Percentiles rank a stretch among this genome's conserved stretches.
Evolutionary conservation across 2,797 vertebrate genomes (phyloP).

Genomic region (Rhinogobio ventralis): DNA sequence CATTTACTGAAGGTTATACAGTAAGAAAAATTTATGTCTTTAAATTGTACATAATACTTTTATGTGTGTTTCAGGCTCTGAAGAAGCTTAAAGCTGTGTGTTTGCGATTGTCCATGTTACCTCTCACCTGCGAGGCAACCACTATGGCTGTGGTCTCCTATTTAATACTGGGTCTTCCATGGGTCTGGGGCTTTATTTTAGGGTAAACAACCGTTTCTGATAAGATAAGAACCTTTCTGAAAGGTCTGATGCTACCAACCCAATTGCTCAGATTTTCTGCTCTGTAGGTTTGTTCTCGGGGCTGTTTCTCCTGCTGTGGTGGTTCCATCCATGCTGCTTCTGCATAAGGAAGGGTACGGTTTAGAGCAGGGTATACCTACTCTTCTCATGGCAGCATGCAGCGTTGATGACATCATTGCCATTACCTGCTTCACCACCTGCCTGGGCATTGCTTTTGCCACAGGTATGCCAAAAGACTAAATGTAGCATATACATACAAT

Average conservation of each 20-base stretch:
- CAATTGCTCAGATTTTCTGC: neutral
- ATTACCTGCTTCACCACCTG: constrained; percentile 98
- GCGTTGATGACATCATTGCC: constrained; percentile 93
- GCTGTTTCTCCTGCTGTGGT: constrained; percentile 96
- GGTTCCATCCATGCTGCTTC: constrained; percentile 93
- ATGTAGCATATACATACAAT: no score
- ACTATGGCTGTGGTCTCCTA: constrained; percentile 84
- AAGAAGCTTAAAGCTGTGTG: constrained; percentile 91
- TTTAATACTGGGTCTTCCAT: constrained; percentile 88
- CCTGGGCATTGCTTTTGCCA: constrained; percentile 91
- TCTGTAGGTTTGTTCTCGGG: constrained; percentile 88
- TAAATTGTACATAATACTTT: neutral
- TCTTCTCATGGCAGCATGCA: constrained; percentile 90
- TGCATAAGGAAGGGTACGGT: constrained; percentile 90
- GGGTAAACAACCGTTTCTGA: constrained; percentile 79
- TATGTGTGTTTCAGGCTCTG: constrained; percentile 82
- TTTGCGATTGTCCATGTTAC: constrained; percentile 84
- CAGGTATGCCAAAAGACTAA: constrained; percentile 75
- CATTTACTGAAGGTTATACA: neutral
- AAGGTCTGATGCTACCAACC: neutral
- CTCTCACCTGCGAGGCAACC: constrained; percentile 85
- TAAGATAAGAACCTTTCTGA: constrained; percentile 12
- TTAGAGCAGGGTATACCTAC: constrained; percentile 93
- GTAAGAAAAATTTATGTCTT: neutral
- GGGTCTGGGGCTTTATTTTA: constrained; percentile 94